phyloP scores from a whole-genome alignment of 2,888 invertebrate species.

The Zonitis immaculata region DNA sequence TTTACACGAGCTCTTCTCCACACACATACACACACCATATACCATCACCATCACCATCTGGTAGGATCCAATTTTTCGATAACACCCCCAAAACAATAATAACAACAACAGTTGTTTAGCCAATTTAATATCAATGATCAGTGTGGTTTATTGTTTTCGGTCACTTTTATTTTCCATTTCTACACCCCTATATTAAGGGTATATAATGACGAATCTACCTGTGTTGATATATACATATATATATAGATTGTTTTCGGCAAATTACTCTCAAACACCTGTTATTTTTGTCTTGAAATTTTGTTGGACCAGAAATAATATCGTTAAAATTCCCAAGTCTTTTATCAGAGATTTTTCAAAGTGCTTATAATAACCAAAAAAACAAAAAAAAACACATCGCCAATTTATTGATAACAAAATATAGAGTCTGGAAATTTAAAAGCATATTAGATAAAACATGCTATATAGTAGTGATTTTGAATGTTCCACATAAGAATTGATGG shows the following conservation, averaged over 20 bases:
- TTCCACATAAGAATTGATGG: background rate
- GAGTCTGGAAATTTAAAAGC: background rate
- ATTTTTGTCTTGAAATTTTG: too few species aligned
- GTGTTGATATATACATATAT: too few species aligned
- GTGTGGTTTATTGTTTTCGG: constrained; percentile 33
- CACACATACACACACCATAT: too few species aligned
- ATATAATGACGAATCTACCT: background rate
- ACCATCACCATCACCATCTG: constrained; percentile 27
- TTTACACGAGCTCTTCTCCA: constrained; percentile 36
- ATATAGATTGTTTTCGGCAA: background rate
- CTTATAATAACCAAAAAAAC: background rate
- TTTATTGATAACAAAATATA: background rate
- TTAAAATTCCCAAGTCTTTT: too few species aligned
- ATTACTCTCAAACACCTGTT: background rate
- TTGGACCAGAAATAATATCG: too few species aligned
- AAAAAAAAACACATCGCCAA: background rate
- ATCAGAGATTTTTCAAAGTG: background rate
- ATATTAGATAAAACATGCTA: background rate
- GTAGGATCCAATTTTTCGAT: constrained; percentile 23
- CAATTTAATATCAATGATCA: constrained; percentile 12
- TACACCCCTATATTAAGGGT: constrained; percentile 9
- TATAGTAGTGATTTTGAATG: background rate
- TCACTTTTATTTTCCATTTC: constrained; percentile 28
- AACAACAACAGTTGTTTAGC: constrained; percentile 17
- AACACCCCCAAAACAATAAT: background rate